Conservation (phyloP, 2,113 vertebrate species). For the Bubo bubo region DNA sequence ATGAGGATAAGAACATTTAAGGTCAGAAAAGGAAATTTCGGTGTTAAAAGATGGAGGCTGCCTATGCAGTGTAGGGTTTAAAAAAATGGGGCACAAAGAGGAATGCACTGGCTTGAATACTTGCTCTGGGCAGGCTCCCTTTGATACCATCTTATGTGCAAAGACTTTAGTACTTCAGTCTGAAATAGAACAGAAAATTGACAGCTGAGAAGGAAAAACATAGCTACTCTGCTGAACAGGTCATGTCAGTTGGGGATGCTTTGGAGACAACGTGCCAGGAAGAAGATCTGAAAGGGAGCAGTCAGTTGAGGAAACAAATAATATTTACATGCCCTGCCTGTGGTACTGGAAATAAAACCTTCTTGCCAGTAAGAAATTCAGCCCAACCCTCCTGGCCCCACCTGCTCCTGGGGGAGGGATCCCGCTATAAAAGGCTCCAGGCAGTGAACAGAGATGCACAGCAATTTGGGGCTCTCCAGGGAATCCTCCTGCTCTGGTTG, state of each 20-base stretch:
- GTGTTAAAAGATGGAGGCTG: background rate
- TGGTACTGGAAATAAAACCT: conserved; percentile 14
- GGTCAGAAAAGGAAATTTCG: background rate
- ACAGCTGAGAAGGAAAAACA: background rate
- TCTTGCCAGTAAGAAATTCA: background rate
- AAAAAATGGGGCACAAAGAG: background rate
- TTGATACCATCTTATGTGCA: background rate
- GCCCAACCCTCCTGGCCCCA: background rate
- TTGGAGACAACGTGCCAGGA: background rate
- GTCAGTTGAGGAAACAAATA: conserved; percentile 34
- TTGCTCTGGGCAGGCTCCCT: background rate
- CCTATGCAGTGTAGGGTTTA: background rate
- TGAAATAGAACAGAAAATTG: background rate
- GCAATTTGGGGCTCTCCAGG: background rate
- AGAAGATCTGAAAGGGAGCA: background rate
- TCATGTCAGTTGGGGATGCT: background rate
- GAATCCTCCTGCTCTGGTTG: background rate
- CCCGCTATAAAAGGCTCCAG: background rate
- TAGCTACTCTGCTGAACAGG: background rate
- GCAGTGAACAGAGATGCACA: background rate
- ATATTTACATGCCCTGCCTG: conserved; percentile 1
- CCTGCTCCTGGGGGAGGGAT: background rate
- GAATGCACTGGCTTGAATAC: background rate
- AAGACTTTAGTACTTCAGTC: background rate
- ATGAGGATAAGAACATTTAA: background rate